phyloP scores from a whole-genome alignment of 2,113 vertebrate genomes.

The Proteles cristata region DNA sequence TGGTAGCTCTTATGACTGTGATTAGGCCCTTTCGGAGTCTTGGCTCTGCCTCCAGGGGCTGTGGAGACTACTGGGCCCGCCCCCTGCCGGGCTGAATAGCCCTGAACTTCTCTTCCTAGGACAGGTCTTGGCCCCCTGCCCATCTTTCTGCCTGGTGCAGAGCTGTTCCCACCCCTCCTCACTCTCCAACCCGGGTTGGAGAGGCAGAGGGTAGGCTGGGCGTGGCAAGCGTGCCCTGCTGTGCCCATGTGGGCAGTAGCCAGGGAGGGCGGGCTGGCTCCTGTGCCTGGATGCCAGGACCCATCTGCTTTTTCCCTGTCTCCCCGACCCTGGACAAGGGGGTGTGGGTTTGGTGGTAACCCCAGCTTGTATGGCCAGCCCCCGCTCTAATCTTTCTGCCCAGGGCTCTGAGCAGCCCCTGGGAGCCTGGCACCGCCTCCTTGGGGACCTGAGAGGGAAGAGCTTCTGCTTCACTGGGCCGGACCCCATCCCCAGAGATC shows the following conservation, averaged over 20 bases:
- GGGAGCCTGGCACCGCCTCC: neutral
- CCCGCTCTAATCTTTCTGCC: neutral
- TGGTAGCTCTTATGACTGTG: constrained; percentile 59
- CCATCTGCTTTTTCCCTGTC: neutral
- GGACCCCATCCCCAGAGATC: neutral
- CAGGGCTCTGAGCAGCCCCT: constrained; percentile 11
- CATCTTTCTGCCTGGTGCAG: neutral
- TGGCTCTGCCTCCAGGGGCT: constrained; percentile 47
- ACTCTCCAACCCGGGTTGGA: neutral
- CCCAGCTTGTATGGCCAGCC: neutral
- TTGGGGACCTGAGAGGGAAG: neutral
- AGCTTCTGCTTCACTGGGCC: neutral
- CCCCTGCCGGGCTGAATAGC: constrained; percentile 7
- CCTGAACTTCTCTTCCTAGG: constrained; percentile 14
- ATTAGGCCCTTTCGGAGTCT: constrained; percentile 64
- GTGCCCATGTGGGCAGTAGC: neutral
- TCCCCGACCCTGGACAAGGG: neutral
- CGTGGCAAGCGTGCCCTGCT: neutral
- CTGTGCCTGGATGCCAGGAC: neutral
- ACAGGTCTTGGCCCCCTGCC: constrained; percentile 41
- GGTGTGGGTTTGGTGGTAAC: neutral
- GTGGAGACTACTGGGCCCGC: neutral
- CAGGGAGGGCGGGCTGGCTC: neutral
- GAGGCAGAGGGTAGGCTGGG: neutral
- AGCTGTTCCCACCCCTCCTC: constrained; percentile 3